Evolutionary conservation across 2,888 invertebrate species (phyloP).

Genomic region (Diplazon laetatorius): DNA sequence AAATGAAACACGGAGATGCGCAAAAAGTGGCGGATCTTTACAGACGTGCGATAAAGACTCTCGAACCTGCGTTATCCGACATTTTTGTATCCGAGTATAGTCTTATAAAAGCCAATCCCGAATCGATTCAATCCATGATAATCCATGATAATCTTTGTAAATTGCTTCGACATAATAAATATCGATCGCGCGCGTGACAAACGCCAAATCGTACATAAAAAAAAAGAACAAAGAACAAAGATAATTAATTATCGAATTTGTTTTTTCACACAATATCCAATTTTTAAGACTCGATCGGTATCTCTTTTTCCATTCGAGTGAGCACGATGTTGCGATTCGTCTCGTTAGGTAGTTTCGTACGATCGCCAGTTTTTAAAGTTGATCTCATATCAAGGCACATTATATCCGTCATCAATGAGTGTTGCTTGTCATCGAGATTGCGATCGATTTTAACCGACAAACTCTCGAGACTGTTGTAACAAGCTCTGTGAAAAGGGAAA

Average conservation of each 20-base stretch:
- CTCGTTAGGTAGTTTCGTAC: conserved; percentile 85
- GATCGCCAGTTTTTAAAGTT: conserved; percentile 82
- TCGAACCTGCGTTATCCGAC: conserved; percentile 84
- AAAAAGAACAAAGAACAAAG: no score
- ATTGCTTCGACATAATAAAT: no score
- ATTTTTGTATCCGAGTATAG: conserved; percentile 84
- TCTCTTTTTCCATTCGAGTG: conserved; percentile 88
- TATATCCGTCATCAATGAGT: conserved; percentile 90
- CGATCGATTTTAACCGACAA: conserved; percentile 87
- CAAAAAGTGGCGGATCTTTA: conserved; percentile 85
- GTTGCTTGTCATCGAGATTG: conserved; percentile 89
- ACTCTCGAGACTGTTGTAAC: conserved; percentile 89
- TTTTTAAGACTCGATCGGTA: conserved; percentile 77
- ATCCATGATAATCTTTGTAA: conserved; percentile 40
- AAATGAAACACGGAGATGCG: conserved; percentile 86
- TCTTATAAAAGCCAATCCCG: conserved; percentile 83
- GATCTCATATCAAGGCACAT: conserved; percentile 89
- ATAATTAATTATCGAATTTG: no score
- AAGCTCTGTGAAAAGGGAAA: conserved; percentile 85
- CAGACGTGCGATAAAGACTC: conserved; percentile 85
- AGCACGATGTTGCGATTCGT: conserved; percentile 89
- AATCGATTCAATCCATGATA: conserved; percentile 56
- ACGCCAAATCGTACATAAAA: background rate
- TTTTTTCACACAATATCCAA: no score
- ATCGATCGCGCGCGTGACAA: background rate